Percentiles rank a stretch among this genome's conserved stretches.
phyloP scores from a whole-genome alignment of 1,140 invertebrate species.

The Hylyphantes graminicola region DNA sequence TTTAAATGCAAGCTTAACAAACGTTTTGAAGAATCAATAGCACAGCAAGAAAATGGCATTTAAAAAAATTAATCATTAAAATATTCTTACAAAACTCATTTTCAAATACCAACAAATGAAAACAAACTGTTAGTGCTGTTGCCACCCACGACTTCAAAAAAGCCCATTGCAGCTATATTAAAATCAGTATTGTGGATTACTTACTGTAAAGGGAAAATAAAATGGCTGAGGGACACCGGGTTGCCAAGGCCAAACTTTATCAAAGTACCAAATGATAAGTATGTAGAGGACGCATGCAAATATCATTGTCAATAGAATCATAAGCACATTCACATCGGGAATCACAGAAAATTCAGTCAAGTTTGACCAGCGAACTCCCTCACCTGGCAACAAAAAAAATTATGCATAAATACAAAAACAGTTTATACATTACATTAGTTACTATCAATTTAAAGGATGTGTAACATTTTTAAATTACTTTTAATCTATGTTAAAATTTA shows the following conservation, averaged over 20 bases:
- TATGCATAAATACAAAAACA: not conserved
- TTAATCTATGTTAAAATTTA: no score
- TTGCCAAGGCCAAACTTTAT: constrained; percentile 65
- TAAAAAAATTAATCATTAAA: no score
- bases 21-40: no score
- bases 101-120: not conserved
- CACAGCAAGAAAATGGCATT: no score
- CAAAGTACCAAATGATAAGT: constrained; percentile 65
- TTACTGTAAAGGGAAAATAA: constrained; percentile 69
- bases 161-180: not conserved
- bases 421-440: no score
- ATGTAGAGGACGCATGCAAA: constrained; percentile 57
- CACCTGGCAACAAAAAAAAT: constrained; percentile 26
- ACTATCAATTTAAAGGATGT: no score
- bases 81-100: no score
- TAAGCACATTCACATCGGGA: constrained; percentile 63
- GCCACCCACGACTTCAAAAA: no score
- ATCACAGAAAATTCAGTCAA: not conserved
- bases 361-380: constrained; percentile 26
- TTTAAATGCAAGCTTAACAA: no score
- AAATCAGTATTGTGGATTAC: not conserved
- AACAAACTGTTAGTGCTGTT: not conserved
- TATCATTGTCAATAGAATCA: constrained; percentile 58
- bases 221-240: constrained; percentile 70
- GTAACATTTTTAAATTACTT: no score